phyloP scores from a whole-genome alignment of 1,140 invertebrate genomes.

The Neodiprion fabricii region DNA sequence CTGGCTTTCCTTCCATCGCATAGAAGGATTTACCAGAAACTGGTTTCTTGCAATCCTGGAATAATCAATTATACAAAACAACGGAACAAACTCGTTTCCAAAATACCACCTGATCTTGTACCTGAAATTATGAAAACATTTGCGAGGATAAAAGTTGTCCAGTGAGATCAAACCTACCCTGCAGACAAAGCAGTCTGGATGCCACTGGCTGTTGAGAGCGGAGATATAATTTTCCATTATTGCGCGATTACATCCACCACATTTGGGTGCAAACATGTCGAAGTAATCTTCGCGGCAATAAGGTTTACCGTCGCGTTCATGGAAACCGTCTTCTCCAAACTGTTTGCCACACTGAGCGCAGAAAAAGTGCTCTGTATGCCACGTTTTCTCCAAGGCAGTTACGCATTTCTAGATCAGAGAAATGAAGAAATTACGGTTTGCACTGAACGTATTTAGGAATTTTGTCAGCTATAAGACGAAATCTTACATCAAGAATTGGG shows the following conservation, averaged over 20 bases:
- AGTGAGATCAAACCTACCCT: slow-evolving; percentile 76
- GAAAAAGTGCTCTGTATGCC: slow-evolving; percentile 99
- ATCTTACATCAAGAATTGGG: slow-evolving; percentile 93
- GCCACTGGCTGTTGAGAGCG: slow-evolving; percentile 97
- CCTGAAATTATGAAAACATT: neutral
- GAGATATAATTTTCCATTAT: slow-evolving; percentile 99
- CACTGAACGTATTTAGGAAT: neutral
- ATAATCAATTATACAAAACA: slow-evolving; percentile 29
- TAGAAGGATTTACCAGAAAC: slow-evolving; percentile 95
- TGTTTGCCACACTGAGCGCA: slow-evolving; percentile 97
- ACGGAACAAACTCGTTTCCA: neutral
- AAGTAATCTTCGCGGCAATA: slow-evolving; percentile 97
- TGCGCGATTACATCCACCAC: slow-evolving; percentile 93
- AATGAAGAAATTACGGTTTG: slow-evolving; percentile 22
- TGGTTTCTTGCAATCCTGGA: slow-evolving; percentile 90
- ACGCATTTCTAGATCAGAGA: slow-evolving; percentile 90
- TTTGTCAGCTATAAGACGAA: neutral
- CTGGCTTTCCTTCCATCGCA: slow-evolving; percentile 90
- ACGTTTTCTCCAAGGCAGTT: slow-evolving; percentile 96
- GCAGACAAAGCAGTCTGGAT: slow-evolving; percentile 99
- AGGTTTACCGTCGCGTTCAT: slow-evolving; percentile 92
- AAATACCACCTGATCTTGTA: neutral
- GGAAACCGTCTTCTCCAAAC: slow-evolving; percentile 96
- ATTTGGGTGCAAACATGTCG: slow-evolving; percentile 98
- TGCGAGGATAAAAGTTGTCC: neutral